Percentiles rank a stretch among this genome's conserved stretches.
Evolutionary conservation across 2,797 vertebrate genomes (phyloP).

Genomic region (Takifugu ocellatus): DNA sequence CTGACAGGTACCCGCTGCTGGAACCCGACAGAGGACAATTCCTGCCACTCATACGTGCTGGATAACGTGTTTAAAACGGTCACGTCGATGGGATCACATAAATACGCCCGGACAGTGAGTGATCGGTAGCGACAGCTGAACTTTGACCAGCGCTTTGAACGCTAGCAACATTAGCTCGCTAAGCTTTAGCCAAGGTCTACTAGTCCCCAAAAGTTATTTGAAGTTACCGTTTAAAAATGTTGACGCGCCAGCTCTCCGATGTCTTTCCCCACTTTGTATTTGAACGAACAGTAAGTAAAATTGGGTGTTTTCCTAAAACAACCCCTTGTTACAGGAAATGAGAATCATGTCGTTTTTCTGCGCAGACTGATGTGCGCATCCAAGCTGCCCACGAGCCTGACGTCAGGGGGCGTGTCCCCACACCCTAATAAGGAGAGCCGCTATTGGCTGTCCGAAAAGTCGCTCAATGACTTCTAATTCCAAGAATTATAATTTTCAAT

Average conservation of each 20-base stretch:
- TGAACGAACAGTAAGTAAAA: too few relatives aligned
- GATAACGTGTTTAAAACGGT: too few relatives aligned
- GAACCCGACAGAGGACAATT: background rate
- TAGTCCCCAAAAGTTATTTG: background rate
- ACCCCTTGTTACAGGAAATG: slow-evolving; percentile 35
- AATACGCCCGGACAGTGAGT: too few relatives aligned
- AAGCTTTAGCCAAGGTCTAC: slow-evolving; percentile 28
- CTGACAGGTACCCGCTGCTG: background rate
- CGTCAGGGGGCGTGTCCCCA: background rate
- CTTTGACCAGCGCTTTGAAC: background rate
- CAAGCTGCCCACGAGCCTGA: background rate
- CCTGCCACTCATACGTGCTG: too few relatives aligned
- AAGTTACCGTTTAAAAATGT: slow-evolving; percentile 22
- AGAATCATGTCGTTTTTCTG: background rate
- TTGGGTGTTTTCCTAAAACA: too few relatives aligned
- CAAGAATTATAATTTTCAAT: too few relatives aligned
- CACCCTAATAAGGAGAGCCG: too few relatives aligned
- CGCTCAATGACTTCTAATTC: too few relatives aligned
- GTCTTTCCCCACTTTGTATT: background rate
- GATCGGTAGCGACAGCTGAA: background rate
- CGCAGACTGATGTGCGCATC: slow-evolving; percentile 14
- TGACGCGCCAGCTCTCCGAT: background rate
- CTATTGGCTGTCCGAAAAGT: too few relatives aligned
- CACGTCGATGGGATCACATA: too few relatives aligned
- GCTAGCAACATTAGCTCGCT: slow-evolving; percentile 22